phyloP scores from a whole-genome alignment of 1,140 invertebrate species.

The Hylaeus anthracinus region DNA sequence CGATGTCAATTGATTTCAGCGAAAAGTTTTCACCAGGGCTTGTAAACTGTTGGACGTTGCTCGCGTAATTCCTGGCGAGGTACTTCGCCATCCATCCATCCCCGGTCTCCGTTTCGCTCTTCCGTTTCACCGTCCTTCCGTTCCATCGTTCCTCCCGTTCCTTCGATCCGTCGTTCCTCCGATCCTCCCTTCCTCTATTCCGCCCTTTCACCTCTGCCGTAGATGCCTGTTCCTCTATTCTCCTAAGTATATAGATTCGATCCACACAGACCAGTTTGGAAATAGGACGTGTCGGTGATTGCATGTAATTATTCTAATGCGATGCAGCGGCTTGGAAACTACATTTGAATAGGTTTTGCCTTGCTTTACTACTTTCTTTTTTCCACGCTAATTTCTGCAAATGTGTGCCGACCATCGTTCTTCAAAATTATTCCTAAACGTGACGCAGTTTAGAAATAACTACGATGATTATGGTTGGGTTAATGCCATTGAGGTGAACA shows the following conservation, averaged over 20 bases:
- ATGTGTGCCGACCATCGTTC: not conserved
- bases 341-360: constrained; percentile 68
- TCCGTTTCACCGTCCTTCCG: not conserved
- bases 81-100: constrained; percentile 2
- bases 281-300: constrained; percentile 40
- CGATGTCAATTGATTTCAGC: no score
- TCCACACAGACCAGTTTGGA: constrained; percentile 19
- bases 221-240: constrained; percentile 10
- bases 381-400: constrained; percentile 13
- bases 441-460: not conserved
- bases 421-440: constrained; percentile 9
- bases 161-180: not conserved
- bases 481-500: no score
- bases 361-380: constrained; percentile 51
- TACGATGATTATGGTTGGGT: no score
- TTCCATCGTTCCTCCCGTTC: not conserved
- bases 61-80: constrained; percentile 21
- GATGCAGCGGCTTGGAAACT: constrained; percentile 54
- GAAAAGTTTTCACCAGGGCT: no score
- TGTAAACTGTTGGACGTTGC: no score
- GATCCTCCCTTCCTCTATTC: not conserved
- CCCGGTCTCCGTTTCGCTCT: not conserved
- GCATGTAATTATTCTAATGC: constrained; percentile 75
- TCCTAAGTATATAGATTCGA: constrained; percentile 35
- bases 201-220: not conserved